Percentiles rank a stretch among this genome's conserved stretches.
Evolutionary conservation across 2,888 invertebrate genomes (phyloP).

Genomic region (Lasioglossum leucozonium): DNA sequence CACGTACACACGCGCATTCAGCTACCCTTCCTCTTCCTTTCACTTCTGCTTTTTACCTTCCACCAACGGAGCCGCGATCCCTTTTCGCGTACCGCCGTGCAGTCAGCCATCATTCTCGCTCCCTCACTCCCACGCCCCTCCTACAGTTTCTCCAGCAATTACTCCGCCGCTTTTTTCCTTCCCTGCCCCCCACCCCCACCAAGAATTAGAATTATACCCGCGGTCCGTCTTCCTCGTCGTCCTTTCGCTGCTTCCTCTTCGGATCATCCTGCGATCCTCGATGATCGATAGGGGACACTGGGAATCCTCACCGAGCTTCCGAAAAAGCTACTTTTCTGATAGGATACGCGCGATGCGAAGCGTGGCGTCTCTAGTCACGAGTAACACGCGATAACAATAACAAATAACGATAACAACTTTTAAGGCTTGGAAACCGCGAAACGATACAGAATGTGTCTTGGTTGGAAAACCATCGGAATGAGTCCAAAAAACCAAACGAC

Average conservation of each 20-base stretch:
- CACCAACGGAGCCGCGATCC: conserved; percentile 56
- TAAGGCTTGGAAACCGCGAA: no score
- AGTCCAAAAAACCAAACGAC: no score
- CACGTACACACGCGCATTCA: not conserved
- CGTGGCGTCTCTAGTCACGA: no score
- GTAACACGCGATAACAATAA: no score
- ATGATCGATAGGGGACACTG: not conserved
- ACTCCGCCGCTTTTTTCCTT: conserved; percentile 76
- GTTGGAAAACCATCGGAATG: no score
- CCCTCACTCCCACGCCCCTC: conserved; percentile 34
- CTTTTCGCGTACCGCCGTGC: conserved; percentile 46
- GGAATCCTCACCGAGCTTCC: not conserved
- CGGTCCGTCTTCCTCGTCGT: conserved; percentile 6
- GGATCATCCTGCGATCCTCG: not conserved
- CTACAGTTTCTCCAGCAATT: conserved; percentile 79
- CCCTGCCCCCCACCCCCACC: not conserved
- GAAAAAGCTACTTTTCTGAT: not conserved
- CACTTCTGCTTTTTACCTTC: conserved; percentile 77
- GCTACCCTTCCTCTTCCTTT: conserved; percentile 64
- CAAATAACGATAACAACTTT: no score
- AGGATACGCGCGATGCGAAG: no score
- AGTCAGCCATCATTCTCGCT: conserved; percentile 50
- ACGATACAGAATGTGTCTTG: no score
- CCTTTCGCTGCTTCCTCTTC: not conserved
- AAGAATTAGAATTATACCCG: conserved; percentile 48